Conservation (phyloP, 2,888 invertebrate genomes). For the Unio pictorum region DNA sequence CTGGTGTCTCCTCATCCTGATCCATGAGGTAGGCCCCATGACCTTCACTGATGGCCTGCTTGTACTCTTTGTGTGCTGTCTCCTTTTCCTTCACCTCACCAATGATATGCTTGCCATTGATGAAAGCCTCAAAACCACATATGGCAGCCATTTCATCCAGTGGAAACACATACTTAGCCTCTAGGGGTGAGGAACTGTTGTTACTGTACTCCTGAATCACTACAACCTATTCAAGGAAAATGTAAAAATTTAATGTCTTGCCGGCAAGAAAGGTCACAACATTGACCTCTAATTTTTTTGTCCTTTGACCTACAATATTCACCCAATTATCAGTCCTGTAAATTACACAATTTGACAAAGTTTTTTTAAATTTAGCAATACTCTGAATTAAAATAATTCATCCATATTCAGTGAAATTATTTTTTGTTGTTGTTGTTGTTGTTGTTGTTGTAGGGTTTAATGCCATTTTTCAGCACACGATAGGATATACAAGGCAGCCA, state of each 20-base stretch:
- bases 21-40: constrained; percentile 73
- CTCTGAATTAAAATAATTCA: too few relatives aligned
- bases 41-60: constrained; percentile 70
- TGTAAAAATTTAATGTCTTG: neutral
- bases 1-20: constrained; percentile 70
- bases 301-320: too few relatives aligned
- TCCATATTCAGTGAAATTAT: too few relatives aligned
- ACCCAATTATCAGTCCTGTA: too few relatives aligned
- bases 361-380: too few relatives aligned
- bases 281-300: too few relatives aligned
- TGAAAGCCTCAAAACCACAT: constrained; percentile 72
- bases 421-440: too few relatives aligned
- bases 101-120: constrained; percentile 71
- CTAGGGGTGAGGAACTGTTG: constrained; percentile 54
- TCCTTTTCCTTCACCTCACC: constrained; percentile 72
- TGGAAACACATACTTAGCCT: constrained; percentile 72
- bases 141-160: constrained; percentile 71
- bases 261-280: too few relatives aligned
- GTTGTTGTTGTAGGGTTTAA: too few relatives aligned
- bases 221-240: constrained; percentile 56
- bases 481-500: too few relatives aligned
- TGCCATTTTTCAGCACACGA: too few relatives aligned
- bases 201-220: constrained; percentile 69
- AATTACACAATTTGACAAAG: too few relatives aligned
- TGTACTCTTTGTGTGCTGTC: constrained; percentile 69